Percentiles rank a stretch among this genome's conserved stretches.
Evolutionary conservation across 2,113 vertebrate genomes (phyloP).

Genomic region (Pterocles gutturalis): DNA sequence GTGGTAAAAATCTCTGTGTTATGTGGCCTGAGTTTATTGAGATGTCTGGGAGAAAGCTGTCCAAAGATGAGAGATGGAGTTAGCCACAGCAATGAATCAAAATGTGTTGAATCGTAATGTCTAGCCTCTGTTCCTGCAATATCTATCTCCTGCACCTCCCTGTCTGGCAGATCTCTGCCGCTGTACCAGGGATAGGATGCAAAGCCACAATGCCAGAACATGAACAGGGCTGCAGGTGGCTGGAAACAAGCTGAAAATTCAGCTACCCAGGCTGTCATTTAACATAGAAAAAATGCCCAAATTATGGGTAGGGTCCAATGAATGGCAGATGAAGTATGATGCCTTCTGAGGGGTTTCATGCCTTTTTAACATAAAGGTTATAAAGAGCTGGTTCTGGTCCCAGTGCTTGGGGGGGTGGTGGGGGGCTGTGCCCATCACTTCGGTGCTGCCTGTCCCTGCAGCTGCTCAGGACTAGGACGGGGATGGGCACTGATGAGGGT

Average conservation of each 20-base stretch:
- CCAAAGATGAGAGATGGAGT: slow-evolving; percentile 52
- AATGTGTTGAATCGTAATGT: not conserved
- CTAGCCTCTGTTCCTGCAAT: not conserved
- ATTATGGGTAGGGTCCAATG: not conserved
- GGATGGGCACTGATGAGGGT: not conserved
- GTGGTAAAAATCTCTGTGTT: not conserved
- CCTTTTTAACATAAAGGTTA: not conserved
- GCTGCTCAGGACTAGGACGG: not conserved
- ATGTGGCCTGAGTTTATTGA: slow-evolving; percentile 29
- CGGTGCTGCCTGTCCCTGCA: not conserved
- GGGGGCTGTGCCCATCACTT: not conserved
- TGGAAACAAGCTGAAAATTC: not conserved
- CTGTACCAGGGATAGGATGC: not conserved
- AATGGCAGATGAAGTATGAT: not conserved
- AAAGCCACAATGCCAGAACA: not conserved
- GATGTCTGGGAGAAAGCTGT: slow-evolving; percentile 17
- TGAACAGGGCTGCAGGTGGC: not conserved
- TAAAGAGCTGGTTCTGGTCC: not conserved
- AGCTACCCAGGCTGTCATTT: not conserved
- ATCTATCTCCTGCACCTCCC: not conserved
- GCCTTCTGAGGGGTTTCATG: not conserved
- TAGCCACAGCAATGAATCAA: slow-evolving; percentile 48
- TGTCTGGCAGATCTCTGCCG: not conserved
- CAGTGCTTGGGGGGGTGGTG: not conserved
- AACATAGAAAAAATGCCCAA: not conserved